Conservation (phyloP, 2,113 vertebrate species). For the Trachemys scripta region DNA sequence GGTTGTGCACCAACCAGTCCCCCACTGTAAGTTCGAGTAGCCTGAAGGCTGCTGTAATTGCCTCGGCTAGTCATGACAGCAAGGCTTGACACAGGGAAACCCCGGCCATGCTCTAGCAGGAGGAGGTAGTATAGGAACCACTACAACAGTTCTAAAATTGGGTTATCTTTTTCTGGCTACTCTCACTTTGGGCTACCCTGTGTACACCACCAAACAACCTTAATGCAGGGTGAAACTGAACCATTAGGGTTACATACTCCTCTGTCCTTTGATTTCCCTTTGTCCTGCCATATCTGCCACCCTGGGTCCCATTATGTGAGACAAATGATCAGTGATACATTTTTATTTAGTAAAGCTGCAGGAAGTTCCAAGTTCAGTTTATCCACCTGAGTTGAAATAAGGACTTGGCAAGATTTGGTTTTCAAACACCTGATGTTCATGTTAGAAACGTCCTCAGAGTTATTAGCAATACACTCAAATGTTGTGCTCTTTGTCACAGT, state of each 20-base stretch:
- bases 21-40: background rate
- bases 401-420: background rate
- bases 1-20: background rate
- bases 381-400: background rate
- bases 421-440: background rate
- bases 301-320: background rate
- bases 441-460: background rate
- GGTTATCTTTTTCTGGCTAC: background rate
- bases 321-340: background rate
- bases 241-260: background rate
- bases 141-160: background rate
- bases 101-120: background rate
- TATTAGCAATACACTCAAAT: accelerated
- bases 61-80: background rate
- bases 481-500: background rate
- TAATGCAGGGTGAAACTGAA: background rate
- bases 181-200: background rate
- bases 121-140: background rate
- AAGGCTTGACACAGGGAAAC: background rate
- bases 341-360: background rate
- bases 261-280: background rate
- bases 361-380: background rate
- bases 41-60: background rate
- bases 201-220: background rate
- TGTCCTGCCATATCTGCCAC: background rate